These are phyloP conservation scores for Synanthedon formicaeformis DNA, from an alignment of 2,888 invertebrate species.

Conservation along the genomic window DNA sequence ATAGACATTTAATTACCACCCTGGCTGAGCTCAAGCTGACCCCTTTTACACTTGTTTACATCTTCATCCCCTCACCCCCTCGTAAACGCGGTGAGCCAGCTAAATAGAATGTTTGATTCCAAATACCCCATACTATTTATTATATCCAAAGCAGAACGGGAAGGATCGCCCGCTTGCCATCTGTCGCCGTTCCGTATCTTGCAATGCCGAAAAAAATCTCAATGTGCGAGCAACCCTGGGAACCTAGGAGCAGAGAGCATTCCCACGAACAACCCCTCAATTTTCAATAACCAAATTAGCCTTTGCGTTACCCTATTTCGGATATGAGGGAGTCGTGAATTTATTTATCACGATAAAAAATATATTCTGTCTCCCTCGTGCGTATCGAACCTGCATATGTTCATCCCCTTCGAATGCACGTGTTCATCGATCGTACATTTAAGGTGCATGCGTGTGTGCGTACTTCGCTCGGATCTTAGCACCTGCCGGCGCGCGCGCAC, in stretches of 20 bases:
- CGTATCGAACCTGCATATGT: slow-evolving; percentile 28
- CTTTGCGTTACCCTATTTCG: slow-evolving; percentile 72
- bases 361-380: slow-evolving; percentile 41
- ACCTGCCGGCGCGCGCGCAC: slow-evolving; percentile 63
- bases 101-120: slow-evolving; percentile 68
- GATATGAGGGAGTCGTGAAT: slow-evolving; percentile 70
- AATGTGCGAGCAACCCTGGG: slow-evolving; percentile 73
- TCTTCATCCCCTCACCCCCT: slow-evolving; percentile 57
- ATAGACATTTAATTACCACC: slow-evolving; percentile 66
- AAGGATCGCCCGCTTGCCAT: slow-evolving; percentile 65
- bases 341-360: slow-evolving; percentile 67
- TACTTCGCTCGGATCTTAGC: slow-evolving; percentile 41
- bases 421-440: slow-evolving; percentile 65
- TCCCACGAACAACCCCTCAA: slow-evolving; percentile 76
- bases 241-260: slow-evolving; percentile 73
- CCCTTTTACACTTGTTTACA: slow-evolving; percentile 71
- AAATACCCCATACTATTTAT: slow-evolving; percentile 64
- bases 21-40: slow-evolving; percentile 58
- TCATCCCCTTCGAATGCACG: slow-evolving; percentile 69
- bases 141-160: slow-evolving; percentile 61
- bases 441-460: slow-evolving; percentile 49
- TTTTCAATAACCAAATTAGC: slow-evolving; percentile 73
- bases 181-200: slow-evolving; percentile 68
- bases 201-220: slow-evolving; percentile 61
- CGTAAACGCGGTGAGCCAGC: slow-evolving; percentile 56